These are phyloP conservation scores for Arrhopalites spinosus DNA, from an alignment of 2,888 invertebrate genomes.

Conservation along the genomic window DNA sequence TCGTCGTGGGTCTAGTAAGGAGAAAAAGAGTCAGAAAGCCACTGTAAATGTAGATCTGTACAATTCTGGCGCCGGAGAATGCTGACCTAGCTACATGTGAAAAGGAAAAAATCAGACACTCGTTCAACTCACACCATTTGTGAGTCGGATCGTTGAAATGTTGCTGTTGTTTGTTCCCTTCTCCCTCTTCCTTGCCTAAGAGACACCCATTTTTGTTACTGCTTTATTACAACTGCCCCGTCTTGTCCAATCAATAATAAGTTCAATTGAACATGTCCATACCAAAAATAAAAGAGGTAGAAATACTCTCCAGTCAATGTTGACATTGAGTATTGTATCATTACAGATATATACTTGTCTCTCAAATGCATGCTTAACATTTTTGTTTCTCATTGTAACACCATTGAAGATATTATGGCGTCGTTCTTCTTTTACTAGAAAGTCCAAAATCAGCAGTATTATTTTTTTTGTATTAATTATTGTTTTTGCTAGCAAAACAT, in stretches of 20 bases:
- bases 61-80: constrained; percentile 41
- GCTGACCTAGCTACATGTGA: constrained; percentile 45
- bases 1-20: constrained; percentile 1
- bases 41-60: neutral
- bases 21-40: neutral
- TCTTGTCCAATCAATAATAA: constrained; percentile 12
- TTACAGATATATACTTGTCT: too few species aligned
- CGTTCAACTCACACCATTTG: neutral
- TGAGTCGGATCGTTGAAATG: constrained; percentile 1
- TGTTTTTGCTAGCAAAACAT: too few species aligned
- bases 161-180: neutral
- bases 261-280: constrained; percentile 4
- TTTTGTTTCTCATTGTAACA: too few species aligned
- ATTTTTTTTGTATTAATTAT: too few species aligned
- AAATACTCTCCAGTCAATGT: neutral
- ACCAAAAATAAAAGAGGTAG: neutral
- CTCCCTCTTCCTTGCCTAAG: too few species aligned
- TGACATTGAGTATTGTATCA: too few species aligned
- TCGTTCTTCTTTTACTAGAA: too few species aligned
- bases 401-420: too few species aligned
- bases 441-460: too few species aligned
- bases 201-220: too few species aligned
- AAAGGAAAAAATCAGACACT: neutral
- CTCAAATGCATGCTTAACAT: too few species aligned
- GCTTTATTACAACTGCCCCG: constrained; percentile 19